Percentiles rank a stretch among this genome's conserved stretches.
Evolutionary conservation across 2,888 invertebrate species (phyloP).

Genomic region (Brenthis daphne): DNA sequence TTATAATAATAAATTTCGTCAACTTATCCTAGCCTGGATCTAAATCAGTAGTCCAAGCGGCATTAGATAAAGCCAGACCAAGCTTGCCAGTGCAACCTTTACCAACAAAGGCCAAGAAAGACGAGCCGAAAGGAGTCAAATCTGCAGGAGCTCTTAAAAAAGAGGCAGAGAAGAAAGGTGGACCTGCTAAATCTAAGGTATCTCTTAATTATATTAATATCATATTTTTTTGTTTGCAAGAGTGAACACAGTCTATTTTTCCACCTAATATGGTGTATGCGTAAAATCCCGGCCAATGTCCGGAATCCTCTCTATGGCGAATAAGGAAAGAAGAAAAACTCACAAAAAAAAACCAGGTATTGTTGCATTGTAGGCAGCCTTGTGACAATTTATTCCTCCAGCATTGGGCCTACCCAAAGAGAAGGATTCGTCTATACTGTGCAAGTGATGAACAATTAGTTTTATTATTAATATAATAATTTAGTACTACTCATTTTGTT

Average conservation of each 20-base stretch:
- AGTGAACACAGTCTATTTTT: no score
- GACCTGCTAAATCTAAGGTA: slow-evolving; percentile 81
- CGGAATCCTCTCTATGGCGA: no score
- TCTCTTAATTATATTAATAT: not conserved
- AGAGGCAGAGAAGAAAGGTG: slow-evolving; percentile 73
- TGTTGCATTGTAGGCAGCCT: no score
- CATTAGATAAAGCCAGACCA: slow-evolving; percentile 92
- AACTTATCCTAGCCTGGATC: slow-evolving; percentile 84
- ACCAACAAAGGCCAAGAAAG: slow-evolving; percentile 83
- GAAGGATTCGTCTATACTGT: no score
- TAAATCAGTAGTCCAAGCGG: slow-evolving; percentile 88
- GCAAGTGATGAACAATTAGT: no score
- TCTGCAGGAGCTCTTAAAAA: slow-evolving; percentile 81
- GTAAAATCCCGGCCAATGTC: no score
- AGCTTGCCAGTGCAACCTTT: slow-evolving; percentile 91
- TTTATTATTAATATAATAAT: no score
- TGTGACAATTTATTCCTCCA: no score
- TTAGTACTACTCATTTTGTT: not conserved
- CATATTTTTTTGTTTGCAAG: not conserved
- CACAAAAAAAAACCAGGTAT: no score
- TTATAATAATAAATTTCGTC: not conserved
- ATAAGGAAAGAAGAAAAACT: no score
- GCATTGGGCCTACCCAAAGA: no score
- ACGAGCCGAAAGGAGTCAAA: slow-evolving; percentile 83
- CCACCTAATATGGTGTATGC: no score